A percentile compares a stretch with the other conserved stretches of the same genome.
These are phyloP conservation scores for Nemopilema nomurai DNA, from an alignment of 30 jellyfish, hydroid and myxozoan species.

Conservation along the genomic window DNA sequence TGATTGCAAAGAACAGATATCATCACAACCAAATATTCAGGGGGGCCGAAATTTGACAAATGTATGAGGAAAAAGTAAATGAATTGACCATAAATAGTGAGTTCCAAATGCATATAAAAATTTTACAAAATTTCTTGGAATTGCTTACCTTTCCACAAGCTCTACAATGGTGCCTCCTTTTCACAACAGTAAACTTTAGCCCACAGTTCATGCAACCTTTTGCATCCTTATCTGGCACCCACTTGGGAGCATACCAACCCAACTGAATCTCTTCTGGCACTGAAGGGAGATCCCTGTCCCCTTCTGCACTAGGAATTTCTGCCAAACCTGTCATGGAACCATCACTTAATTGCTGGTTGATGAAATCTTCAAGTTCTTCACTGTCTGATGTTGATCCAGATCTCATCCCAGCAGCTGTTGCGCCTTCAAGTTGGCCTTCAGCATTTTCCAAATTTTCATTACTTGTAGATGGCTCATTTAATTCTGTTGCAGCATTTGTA, in stretches of 20 bases:
- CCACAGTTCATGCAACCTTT: slow-evolving; percentile 85
- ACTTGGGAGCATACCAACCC: slow-evolving; percentile 94
- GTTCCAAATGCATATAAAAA: too few species aligned
- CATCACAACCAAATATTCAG: too few species aligned
- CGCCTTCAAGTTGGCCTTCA: background rate
- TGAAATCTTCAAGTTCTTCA: slow-evolving; percentile 77
- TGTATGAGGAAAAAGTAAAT: too few species aligned
- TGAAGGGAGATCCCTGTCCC: slow-evolving; percentile 28
- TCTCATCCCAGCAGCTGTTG: slow-evolving; percentile 20
- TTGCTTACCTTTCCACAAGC: slow-evolving; percentile 94
- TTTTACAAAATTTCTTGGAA: slow-evolving; percentile 1
- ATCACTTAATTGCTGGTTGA: slow-evolving; percentile 39
- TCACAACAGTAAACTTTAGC: slow-evolving; percentile 80
- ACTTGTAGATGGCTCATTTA: background rate
- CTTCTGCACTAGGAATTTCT: slow-evolving; percentile 10
- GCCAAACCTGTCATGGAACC: slow-evolving; percentile 19
- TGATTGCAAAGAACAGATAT: too few species aligned
- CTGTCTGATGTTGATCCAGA: slow-evolving; percentile 73
- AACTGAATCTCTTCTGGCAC: slow-evolving; percentile 42
- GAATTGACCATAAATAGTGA: too few species aligned
- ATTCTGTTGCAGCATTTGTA: background rate
- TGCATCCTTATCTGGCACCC: slow-evolving; percentile 96
- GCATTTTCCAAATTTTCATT: background rate
- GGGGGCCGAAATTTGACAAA: too few species aligned
- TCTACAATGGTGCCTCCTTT: slow-evolving; percentile 96